Evolutionary conservation across 2,888 invertebrate genomes (phyloP).

Genomic region (Tuberolachnus salignus): DNA sequence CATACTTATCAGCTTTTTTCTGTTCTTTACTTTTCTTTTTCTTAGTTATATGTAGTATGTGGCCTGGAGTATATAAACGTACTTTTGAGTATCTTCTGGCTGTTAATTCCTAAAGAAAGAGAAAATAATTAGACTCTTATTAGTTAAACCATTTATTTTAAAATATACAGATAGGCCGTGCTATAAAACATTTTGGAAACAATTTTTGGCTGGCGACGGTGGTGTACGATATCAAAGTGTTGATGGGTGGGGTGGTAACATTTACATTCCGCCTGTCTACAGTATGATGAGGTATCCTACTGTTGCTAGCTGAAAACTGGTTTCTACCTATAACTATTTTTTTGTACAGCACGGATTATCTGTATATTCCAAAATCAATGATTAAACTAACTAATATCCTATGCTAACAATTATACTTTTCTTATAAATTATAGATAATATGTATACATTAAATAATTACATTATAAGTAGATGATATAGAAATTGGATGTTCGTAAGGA

Average conservation of each 20-base stretch:
- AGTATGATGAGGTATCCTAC: too few relatives aligned
- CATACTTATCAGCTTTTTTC: constrained; percentile 71
- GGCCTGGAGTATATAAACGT: constrained; percentile 78
- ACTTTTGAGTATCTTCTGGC: constrained; percentile 73
- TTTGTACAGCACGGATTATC: neutral
- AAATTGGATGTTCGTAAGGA: constrained; percentile 40
- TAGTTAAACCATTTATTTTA: too few relatives aligned
- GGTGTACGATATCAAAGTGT: too few relatives aligned
- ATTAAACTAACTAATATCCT: neutral
- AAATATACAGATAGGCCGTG: too few relatives aligned
- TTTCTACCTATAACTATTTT: too few relatives aligned
- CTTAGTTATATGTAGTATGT: constrained; percentile 77
- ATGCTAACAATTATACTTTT: neutral
- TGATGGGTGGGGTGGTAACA: too few relatives aligned
- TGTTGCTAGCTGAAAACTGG: too few relatives aligned
- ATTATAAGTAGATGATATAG: constrained; percentile 36
- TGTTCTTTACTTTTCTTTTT: constrained; percentile 73
- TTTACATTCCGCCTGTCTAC: too few relatives aligned
- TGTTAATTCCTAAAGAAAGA: constrained; percentile 67
- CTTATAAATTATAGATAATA: constrained; percentile 22
- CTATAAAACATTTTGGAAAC: too few relatives aligned
- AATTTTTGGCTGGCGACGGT: too few relatives aligned
- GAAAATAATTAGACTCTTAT: constrained; percentile 18
- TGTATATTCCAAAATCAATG: neutral
- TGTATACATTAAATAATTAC: neutral